These are phyloP conservation scores for Entomobrya proxima DNA, from an alignment of 2,888 invertebrate species.

Conservation along the genomic window DNA sequence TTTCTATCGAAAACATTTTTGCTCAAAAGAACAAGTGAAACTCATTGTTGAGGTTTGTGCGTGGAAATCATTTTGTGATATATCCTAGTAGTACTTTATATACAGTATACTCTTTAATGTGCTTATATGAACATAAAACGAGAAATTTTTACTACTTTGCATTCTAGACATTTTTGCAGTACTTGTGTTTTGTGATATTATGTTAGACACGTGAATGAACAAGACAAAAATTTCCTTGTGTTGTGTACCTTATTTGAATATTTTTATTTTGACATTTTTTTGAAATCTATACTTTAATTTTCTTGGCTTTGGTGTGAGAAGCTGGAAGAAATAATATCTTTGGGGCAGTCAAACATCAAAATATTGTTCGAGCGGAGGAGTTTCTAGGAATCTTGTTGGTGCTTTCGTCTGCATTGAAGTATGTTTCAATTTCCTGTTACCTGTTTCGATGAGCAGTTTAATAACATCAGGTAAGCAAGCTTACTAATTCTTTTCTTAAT, in stretches of 20 bases:
- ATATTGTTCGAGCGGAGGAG: too few relatives aligned
- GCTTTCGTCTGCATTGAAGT: slow-evolving; percentile 15
- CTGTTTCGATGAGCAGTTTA: neutral
- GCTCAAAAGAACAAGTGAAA: slow-evolving; percentile 45
- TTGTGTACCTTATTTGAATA: slow-evolving; percentile 3
- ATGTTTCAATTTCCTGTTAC: slow-evolving; percentile 30
- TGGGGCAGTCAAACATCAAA: neutral
- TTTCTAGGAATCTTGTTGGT: slow-evolving; percentile 19
- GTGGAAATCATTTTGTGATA: slow-evolving; percentile 59
- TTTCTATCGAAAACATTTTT: slow-evolving; percentile 19
- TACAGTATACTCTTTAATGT: slow-evolving; percentile 5
- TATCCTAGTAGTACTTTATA: slow-evolving; percentile 2
- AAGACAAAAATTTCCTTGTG: neutral
- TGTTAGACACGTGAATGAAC: neutral
- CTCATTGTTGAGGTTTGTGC: neutral
- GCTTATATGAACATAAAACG: neutral
- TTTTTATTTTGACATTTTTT: neutral
- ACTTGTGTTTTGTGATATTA: slow-evolving; percentile 39
- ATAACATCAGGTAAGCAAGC: slow-evolving; percentile 38
- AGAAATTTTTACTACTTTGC: neutral
- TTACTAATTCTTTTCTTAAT: neutral
- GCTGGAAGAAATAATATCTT: neutral
- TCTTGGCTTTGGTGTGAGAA: slow-evolving; percentile 1
- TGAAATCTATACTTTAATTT: neutral
- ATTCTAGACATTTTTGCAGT: neutral